Base-by-base conservation (phyloP, 2,888 invertebrate genomes). In the Ryuthela nishihirai region DNA sequence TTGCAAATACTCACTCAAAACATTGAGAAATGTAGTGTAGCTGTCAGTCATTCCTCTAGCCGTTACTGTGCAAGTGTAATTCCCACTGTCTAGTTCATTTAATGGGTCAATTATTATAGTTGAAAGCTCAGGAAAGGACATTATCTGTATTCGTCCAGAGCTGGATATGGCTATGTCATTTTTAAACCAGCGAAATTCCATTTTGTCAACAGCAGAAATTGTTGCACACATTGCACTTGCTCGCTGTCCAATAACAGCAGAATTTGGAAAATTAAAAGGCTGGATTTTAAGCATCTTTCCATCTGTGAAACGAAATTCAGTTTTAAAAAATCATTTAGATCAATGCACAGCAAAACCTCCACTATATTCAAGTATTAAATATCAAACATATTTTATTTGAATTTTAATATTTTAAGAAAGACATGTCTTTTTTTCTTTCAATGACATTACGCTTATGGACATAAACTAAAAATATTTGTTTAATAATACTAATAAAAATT, bases 161-260 rank as follows among this genome's bases (percentile, higher is more conserved):
- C 48, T 41, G 17, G 25, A 53, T 2, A 59, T 29, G 9, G 18
- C n/a, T 44, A 49, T 44, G 3, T 49, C 53, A 25, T 59, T 52
- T 53, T 59, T 59, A 4, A 48, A 15, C 59, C 59, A 59, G 12
- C 53, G 45, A 39, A 59, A 59, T 3, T 20, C 40, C 17, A 48
- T 15, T 21, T 36, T 18, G 10, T 40, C 43, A 12, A 53, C 59
- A 1, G 53, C 48, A 9, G 59, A 35, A 15, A n/a, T 34, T 9
- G 59, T 59, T 0, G 59, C 21, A n/a, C 59, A 59, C 3, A 21
- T 17, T 12, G 44, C 42, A 2, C 53, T 40, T 10, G 53, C 48
- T 9, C 59, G 24, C 23, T 59, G 48, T 9, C 59, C 53, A 34
- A 53, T 26, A 18, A 35, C 45, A 4, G 59, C 47, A 12, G 23